A percentile compares a stretch with the other conserved stretches of the same genome.
These are phyloP conservation scores for Drosophila pachea DNA, from an alignment of 1,140 invertebrate genomes.

Conservation along the genomic window DNA sequence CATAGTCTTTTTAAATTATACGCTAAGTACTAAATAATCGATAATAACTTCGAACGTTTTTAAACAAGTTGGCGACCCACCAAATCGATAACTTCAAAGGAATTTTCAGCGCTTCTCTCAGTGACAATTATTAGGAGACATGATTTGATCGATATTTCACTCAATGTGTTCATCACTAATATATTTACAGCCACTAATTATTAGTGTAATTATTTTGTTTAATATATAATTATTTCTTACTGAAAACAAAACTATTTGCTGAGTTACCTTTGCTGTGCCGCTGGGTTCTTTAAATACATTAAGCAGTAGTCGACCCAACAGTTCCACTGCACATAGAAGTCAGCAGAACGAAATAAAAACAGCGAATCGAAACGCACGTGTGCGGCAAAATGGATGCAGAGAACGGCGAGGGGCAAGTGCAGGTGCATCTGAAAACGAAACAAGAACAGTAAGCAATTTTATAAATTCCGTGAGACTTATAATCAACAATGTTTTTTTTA, in stretches of 20 bases:
- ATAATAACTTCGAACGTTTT: background rate
- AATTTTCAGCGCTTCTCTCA: no score
- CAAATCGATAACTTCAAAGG: no score
- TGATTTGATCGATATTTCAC: background rate
- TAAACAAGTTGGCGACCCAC: no score
- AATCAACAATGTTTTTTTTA: constrained; percentile 17
- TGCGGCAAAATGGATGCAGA: constrained; percentile 69
- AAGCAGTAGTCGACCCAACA: background rate
- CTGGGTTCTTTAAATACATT: background rate
- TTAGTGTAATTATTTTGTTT: constrained; percentile 15
- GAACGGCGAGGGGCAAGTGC: constrained; percentile 81
- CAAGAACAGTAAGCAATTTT: constrained; percentile 85
- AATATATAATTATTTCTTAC: constrained; percentile 14
- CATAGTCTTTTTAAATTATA: constrained; percentile 6
- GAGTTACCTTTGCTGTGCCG: background rate
- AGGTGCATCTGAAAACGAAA: constrained; percentile 89
- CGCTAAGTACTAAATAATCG: constrained; percentile 3
- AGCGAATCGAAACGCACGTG: constrained; percentile 24
- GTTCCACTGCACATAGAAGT: background rate
- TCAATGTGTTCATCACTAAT: constrained; percentile 20
- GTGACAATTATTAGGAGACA: no score
- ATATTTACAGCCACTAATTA: constrained; percentile 26
- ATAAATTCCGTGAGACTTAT: background rate
- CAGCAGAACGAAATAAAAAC: constrained; percentile 2
- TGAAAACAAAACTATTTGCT: background rate